Percentiles rank a stretch among this genome's conserved stretches.
phyloP scores from a whole-genome alignment of 2,797 vertebrate genomes.

The Chelmon rostratus region DNA sequence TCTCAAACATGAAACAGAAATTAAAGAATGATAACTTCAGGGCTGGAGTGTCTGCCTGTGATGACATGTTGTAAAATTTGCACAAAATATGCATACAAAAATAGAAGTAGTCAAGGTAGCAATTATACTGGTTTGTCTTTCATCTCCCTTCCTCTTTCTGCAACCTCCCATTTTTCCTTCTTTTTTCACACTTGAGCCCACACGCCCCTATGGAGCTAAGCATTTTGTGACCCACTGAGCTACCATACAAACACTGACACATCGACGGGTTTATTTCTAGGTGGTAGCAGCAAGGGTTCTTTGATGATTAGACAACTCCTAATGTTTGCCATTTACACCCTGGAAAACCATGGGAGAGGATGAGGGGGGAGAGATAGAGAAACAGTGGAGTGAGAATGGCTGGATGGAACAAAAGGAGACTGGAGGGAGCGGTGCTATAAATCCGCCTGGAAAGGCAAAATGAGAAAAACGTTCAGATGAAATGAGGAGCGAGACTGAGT shows the following conservation, averaged over 20 bases:
- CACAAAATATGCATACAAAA: constrained; percentile 41
- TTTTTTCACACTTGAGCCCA: constrained; percentile 17
- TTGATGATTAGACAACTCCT: constrained; percentile 66
- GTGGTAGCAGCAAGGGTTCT: constrained; percentile 66
- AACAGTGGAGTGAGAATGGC: constrained; percentile 23
- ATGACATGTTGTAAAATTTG: constrained; percentile 16
- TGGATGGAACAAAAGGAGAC: constrained; percentile 51
- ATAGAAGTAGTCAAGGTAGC: constrained; percentile 24
- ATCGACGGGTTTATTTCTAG: constrained; percentile 61
- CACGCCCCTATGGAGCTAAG: constrained; percentile 54
- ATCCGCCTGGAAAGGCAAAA: constrained; percentile 60
- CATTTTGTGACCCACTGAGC: constrained; percentile 67
- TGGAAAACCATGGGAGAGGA: constrained; percentile 52
- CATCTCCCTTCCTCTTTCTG: constrained; percentile 14
- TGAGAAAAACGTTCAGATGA: constrained; percentile 56
- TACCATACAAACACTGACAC: constrained; percentile 68
- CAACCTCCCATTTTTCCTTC: constrained; percentile 15
- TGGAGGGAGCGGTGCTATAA: constrained; percentile 49
- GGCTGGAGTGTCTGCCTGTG: background rate
- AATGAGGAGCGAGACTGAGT: constrained; percentile 49
- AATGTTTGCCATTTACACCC: constrained; percentile 71
- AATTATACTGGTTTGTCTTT: constrained; percentile 31
- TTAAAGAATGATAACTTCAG: constrained; percentile 17
- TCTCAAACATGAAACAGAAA: constrained; percentile 33
- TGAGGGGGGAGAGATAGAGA: constrained; percentile 31